Evolutionary conservation across 2,797 vertebrate species (phyloP), one percentile per base, ranked within the genome.

Genomic region (Anomalospiza imberbis): DNA sequence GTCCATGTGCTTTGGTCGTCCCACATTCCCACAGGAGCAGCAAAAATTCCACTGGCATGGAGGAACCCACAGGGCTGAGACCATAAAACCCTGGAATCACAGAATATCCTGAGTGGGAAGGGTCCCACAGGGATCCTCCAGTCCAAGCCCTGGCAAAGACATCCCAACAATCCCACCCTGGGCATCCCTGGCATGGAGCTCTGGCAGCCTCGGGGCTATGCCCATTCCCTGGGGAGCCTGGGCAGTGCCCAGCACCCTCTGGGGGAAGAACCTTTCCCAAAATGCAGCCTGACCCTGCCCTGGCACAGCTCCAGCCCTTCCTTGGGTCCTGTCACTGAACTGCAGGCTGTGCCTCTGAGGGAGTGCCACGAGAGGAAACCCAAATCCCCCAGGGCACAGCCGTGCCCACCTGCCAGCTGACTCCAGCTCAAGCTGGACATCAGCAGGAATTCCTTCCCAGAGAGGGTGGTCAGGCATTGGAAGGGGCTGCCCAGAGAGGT

Each of bases 271-370:
- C 13, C 28, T n/a, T 75, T 32, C 0, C 53, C 10, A 1, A 42
- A 0, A 0, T 19, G 26, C 86, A 55, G 0, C 55, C 48, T n/a
- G 0, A 44, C 0, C 36, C 28, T 42, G 0, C 34, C 42, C 71
- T 62, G 36, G 0, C 36, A 0, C 42, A 76, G 78, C 63, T 55
- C 50, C 55, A 15, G 71, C 19, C 0, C 0, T 6, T 70, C 32
- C 36, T 44, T 24, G 24, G 25, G 7, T 13, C 13, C 63, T 57
- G 44, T 21, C 50, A 0, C 36, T 50, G 77, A 53, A 74, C 18
- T 48, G 18, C 20, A 80, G 3, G 18, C 40, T 22, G 42, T 21
- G 44, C 34, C 32, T 19, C 65, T 25, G 3, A 2, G 10, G 45
- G 6, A 20, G 6, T 53, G 47, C 53, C 61, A 42, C 0, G 0